A percentile compares a stretch with the other conserved stretches of the same genome.
Conservation (phyloP, 2,888 invertebrate genomes). For the Dilophus febrilis region DNA sequence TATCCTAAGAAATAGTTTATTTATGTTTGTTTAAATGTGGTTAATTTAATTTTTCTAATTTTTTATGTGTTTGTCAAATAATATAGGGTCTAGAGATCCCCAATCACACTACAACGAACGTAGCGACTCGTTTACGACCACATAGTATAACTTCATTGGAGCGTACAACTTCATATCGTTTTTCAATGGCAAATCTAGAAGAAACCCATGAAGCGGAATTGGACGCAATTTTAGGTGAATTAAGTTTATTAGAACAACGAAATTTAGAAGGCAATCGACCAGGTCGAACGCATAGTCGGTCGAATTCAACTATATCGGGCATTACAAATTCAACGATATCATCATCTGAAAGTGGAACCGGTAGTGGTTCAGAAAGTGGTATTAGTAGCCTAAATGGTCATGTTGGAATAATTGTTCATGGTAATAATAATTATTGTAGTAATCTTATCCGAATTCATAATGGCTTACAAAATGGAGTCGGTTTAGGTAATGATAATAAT, state of each 20-base stretch:
- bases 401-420: too few relatives aligned
- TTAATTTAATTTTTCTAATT: too few relatives aligned
- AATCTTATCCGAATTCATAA: too few relatives aligned
- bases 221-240: conserved; percentile 89
- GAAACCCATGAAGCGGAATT: conserved; percentile 93
- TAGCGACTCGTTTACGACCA: conserved; percentile 10
- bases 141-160: conserved; percentile 13
- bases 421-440: conserved; percentile 1
- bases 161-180: conserved; percentile 75
- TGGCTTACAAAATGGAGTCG: conserved; percentile 13
- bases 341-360: conserved; percentile 20
- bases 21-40: too few relatives aligned
- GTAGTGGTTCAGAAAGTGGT: conserved; percentile 9
- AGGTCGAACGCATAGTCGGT: conserved; percentile 20
- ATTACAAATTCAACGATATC: conserved; percentile 19
- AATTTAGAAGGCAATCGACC: conserved; percentile 14
- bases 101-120: conserved; percentile 6
- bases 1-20: too few relatives aligned
- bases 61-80: too few relatives aligned
- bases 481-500: conserved; percentile 9
- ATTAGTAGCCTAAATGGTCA: too few relatives aligned
- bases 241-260: conserved; percentile 74
- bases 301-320: conserved; percentile 29
- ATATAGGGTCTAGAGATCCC: conserved; percentile 10
- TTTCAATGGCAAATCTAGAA: conserved; percentile 91